phyloP scores from a whole-genome alignment of 2,888 invertebrate genomes.

The Mimachlamys varia region DNA sequence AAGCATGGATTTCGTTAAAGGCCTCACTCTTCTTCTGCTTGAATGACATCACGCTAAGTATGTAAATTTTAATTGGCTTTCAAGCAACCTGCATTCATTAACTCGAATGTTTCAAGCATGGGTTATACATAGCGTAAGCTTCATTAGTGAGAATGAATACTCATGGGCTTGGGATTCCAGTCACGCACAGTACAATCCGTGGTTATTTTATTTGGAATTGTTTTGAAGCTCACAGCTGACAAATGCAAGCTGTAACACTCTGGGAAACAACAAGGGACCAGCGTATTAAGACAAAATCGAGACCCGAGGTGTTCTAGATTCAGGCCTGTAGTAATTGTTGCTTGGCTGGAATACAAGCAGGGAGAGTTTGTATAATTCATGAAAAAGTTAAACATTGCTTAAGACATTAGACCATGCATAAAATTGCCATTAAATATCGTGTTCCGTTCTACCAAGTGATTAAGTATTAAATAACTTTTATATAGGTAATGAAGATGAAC shows the following conservation, averaged over 20 bases:
- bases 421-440: no score
- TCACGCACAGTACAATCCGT: neutral
- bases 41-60: neutral
- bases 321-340: neutral
- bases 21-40: neutral
- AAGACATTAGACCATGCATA: no score
- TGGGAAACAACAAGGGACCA: neutral
- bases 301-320: neutral
- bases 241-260: neutral
- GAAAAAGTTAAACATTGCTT: no score
- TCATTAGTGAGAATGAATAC: neutral
- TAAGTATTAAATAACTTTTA: no score
- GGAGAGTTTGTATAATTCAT: no score
- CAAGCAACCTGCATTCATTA: slow-evolving; percentile 1
- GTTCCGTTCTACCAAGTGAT: no score
- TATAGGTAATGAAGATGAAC: no score
- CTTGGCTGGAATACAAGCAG: no score
- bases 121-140: neutral
- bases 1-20: neutral
- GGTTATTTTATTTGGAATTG: neutral
- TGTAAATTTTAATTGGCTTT: slow-evolving; percentile 21
- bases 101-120: neutral
- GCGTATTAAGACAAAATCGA: no score
- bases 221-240: slow-evolving; percentile 2
- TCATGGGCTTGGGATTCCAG: neutral